Base-by-base conservation (phyloP, 2,888 invertebrate species). In the Pelosia muscerda region DNA sequence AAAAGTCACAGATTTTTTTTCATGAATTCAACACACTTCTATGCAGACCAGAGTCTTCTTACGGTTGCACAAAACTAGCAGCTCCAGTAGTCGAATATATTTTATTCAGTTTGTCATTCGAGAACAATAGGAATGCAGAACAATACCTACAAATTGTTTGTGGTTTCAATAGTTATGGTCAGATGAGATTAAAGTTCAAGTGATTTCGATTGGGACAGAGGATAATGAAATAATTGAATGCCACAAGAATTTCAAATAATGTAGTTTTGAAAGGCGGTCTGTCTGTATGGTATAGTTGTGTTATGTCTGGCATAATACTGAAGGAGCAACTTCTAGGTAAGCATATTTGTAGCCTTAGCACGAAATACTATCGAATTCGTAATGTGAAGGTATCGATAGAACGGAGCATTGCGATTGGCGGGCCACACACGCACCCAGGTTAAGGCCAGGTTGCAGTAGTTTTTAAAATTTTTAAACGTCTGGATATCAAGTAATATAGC, bases 61-160 rank as follows among this genome's bases (percentile, higher is more conserved):
- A 49, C 8, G n/a, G 49, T n/a, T 49, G n/a, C 49, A 49, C n/a
- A 2, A n/a, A 4, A 19, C 42, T 11, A 19, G 19, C 0, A 19
- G 42, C 42, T 42, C 3, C 38, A 15, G 6, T n/a, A 49, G 2
- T 19, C 9, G 31, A 22, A 5, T 31, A 57, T 31, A 31, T 31
- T 31, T n/a, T 28, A 56, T n/a, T 13, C 22, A n/a, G 22, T 11
- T 57, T 31, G 57, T 59, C n/a, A 23, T 23, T 31, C 34, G 38
- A 13, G 23, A 38, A 59, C 38, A 38, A 59, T 38, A 59, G 59
- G 23, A 34, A 59, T 38, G 31, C 23, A 59, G 58, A 34, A 59
- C 59, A 59, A 59, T 59, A 31, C 23, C 9, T 49, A 49, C 49
- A 23, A 59, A 59, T 38, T 34, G 31, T 59, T 59, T 23, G 23